These are phyloP conservation scores for Coturnix japonica DNA, from an alignment of 2,113 vertebrate species.

Conservation along the genomic window DNA sequence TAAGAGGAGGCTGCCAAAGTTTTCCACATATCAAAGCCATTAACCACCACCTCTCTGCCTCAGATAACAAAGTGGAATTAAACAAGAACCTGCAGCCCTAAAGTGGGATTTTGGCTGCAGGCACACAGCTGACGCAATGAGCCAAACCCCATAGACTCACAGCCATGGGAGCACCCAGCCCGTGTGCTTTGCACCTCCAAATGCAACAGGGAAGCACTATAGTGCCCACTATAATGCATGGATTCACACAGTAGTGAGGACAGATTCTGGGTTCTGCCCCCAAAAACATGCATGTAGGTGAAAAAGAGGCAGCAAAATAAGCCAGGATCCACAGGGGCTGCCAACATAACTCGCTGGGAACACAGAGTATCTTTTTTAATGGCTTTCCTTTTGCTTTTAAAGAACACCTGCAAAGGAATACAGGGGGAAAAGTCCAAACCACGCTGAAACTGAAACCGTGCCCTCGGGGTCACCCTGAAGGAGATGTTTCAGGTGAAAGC, in stretches of 20 bases:
- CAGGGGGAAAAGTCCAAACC: not conserved
- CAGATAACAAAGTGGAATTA: not conserved
- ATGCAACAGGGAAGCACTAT: not conserved
- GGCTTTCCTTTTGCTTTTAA: not conserved
- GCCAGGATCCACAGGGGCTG: not conserved
- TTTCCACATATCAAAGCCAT: not conserved
- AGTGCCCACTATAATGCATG: no score
- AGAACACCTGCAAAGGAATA: not conserved
- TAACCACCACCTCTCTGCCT: not conserved
- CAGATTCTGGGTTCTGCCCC: not conserved
- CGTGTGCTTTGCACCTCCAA: fast-evolving
- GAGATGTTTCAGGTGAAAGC: not conserved
- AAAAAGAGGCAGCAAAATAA: not conserved
- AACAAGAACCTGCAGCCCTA: not conserved
- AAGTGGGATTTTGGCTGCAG: fast-evolving
- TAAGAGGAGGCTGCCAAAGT: not conserved
- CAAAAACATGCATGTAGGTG: not conserved
- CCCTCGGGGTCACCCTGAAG: not conserved
- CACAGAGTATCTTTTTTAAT: fast-evolving
- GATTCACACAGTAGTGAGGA: no score
- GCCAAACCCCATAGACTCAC: not conserved
- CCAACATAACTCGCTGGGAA: not conserved
- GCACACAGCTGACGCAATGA: fast-evolving
- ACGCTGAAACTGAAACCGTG: not conserved
- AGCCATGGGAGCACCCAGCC: fast-evolving